Base-by-base conservation (phyloP, 2,888 invertebrate genomes). In the Pherbina coryleti region DNA sequence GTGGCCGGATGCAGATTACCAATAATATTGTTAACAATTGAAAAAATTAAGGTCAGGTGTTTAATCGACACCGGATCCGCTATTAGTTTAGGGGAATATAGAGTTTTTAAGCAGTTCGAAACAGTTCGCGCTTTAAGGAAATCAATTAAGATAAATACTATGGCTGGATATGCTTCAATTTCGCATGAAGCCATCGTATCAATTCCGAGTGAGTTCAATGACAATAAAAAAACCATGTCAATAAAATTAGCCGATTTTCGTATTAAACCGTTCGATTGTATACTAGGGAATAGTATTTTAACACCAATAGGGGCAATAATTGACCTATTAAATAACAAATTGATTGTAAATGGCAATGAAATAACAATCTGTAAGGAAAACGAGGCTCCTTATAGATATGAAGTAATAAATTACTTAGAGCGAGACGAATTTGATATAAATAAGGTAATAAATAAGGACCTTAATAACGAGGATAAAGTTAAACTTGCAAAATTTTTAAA, bases 401-500 rank as follows among this genome's bases (percentile, higher is more conserved):
- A 22, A 1, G 22, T 19, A 22, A 55, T 19, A 7, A n/a, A n/a
- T 55, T 22, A 55, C n/a, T 55, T 60, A 25, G 57, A 60, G 28
- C 28, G 11, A 11, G 22, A 60, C 5, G 25, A 60, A 19, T 11
- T 25, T 60, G 28, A 22, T 60, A 28, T 60, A 4, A 28, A 22
- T 25, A 22, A 60, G 22, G 28, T 60, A 28, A 22, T 60, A 60
- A 22, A 31, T n/a, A 28, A 64, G 11, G 19, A 72, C 34, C 4
- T 72, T 57, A 60, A 72, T 44, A 5, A 22, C 3, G 64, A 74
- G 25, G 74, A 62, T 5, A 37, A 62, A 49, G 25, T 5, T 49
- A 7, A 2, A n/a, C 34, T 73, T 22, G 14, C 28, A 19, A 64
- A 74, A 74, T n/a, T 74, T n/a, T 57, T 37, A 49, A 74, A 19